Base-by-base conservation (phyloP, 1,140 invertebrate genomes). In the Harlomillsia oculata region DNA sequence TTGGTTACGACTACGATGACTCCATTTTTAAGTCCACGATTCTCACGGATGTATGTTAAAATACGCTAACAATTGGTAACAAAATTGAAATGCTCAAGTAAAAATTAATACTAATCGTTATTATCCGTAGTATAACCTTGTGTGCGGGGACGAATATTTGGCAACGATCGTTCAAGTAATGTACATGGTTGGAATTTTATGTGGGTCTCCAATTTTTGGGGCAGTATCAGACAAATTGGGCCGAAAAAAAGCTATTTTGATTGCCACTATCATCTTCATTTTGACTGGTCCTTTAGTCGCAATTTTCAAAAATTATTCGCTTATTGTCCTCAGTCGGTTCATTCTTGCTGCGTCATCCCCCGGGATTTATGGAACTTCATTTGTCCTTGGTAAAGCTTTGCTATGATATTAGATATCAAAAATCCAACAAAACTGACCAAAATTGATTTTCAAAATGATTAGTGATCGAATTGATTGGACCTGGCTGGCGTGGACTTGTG, bases 141-240 rank as follows among this genome's bases (percentile, higher is more conserved):
- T 62, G 9, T 66, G 64, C 34, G 56, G 49, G 2, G 23, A 51
- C n/a, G 43, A 54, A n/a, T 46, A 13, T 21, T 53, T 26, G 53
- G 62, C 64, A 16, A 59, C 62, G 8, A 43, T 50, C 1, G 59
- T 64, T 14, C 64, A 66, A 36, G 59, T 59, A 1, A 62, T 60
- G 51, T 66, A 64, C 46, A 66, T 66, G 64, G n/a, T 66, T 40
- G 64, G 64, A n/a, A 64, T 64, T 40, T 37, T 66, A 5, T 34
- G 53, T 21, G 62, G 64, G 1, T 53, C 48, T 30, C 62, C 62
- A 26, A 59, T 64, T 14, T 64, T 64, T 32, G 64, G 64, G 34
- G 53, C 56, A 13, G 18, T 64, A 4, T 66, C 64, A 23, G 64
- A 66, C 41, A 60, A 60, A 41, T 37, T 59, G 14, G 64, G 64